Conservation (phyloP, 2,797 vertebrate genomes). For the Xenops minutus region DNA sequence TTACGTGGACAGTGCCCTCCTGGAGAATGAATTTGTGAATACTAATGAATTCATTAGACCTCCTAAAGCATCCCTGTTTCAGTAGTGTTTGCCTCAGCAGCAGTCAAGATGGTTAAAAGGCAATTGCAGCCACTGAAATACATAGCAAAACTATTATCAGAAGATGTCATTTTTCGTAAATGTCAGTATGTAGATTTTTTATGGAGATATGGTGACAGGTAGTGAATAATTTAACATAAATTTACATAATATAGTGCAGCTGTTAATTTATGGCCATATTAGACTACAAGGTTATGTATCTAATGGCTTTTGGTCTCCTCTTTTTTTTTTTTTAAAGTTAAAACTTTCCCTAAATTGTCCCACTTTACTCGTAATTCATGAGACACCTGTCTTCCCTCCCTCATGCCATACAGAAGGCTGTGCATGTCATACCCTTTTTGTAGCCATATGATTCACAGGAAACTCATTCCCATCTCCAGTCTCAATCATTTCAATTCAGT, state of each 20-base stretch:
- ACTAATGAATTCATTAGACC: conserved; percentile 42
- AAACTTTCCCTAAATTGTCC: conserved; percentile 66
- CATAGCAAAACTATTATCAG: conserved; percentile 70
- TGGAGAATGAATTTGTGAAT: conserved; percentile 22
- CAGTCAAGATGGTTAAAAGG: conserved; percentile 59
- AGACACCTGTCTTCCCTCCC: conserved; percentile 37
- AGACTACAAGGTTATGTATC: conserved; percentile 74
- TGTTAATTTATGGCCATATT: conserved; percentile 77
- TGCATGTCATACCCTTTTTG: neutral
- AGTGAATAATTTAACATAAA: conserved; percentile 81
- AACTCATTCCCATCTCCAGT: neutral
- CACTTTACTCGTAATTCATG: conserved; percentile 58
- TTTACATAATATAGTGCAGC: conserved; percentile 78
- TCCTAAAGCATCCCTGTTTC: conserved; percentile 14
- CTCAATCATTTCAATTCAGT: neutral
- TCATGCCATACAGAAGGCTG: neutral
- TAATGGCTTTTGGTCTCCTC: conserved; percentile 67
- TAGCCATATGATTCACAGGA: neutral
- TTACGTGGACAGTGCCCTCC: conserved; percentile 1
- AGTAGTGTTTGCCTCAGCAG: conserved; percentile 18
- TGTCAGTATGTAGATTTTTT: conserved; percentile 76
- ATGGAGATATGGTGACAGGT: conserved; percentile 72
- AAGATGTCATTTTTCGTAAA: conserved; percentile 74
- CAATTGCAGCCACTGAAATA: conserved; percentile 49
- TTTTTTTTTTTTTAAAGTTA: conserved; percentile 6